Base-by-base conservation (phyloP, 1,140 invertebrate species). In the Ceratina australensis region DNA sequence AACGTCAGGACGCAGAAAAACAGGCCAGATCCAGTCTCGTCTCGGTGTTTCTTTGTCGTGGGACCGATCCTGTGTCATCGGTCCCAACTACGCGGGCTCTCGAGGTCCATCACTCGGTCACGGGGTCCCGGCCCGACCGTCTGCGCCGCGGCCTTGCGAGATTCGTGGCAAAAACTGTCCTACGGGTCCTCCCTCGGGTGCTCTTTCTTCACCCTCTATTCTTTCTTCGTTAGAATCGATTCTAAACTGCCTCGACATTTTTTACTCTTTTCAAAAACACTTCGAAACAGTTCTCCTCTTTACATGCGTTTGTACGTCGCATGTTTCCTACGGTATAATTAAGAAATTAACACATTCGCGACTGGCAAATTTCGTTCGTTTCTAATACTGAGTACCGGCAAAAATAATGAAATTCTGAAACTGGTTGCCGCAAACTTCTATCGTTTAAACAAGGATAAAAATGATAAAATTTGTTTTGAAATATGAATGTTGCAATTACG, bases 1-100 rank as follows among this genome's bases (percentile, higher is more conserved):
- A 81, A 84, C 82, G 82, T 83, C 82, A 80, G 47, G 73, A 63
- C 47, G 61, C 26, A 84, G 79, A 85, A 85, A 85, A 85, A 85
- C 82, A 65, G 67, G 12, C 78, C 33, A 57, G 78, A 79, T 78
- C 47, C 61, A 68, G 64, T 42, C 76, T 84, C 78, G 78, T 80
- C 72, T 54, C 79, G 75, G 49, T 85, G 67, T 80, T 84, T 84
- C 73, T 85, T 85, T 81, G 75, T 85, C 82, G 74, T 84, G 79
- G 79, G 79, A 85, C 82, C 82, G 83, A 85, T 85, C 78, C 63
- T 82, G 69, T 65, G 71, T 61, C 73, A 71, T 84, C 78, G 82
- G 81, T 84, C 82, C 68, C 79, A 85, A 84, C 79, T 68, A 56
- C 66, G 33, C 33, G 33, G 67, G 79, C 59, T 84, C 57, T 77